Evolutionary conservation across 2,113 vertebrate genomes (phyloP), one percentile per base, ranked within the genome.

Genomic region (Tinamus guttatus): DNA sequence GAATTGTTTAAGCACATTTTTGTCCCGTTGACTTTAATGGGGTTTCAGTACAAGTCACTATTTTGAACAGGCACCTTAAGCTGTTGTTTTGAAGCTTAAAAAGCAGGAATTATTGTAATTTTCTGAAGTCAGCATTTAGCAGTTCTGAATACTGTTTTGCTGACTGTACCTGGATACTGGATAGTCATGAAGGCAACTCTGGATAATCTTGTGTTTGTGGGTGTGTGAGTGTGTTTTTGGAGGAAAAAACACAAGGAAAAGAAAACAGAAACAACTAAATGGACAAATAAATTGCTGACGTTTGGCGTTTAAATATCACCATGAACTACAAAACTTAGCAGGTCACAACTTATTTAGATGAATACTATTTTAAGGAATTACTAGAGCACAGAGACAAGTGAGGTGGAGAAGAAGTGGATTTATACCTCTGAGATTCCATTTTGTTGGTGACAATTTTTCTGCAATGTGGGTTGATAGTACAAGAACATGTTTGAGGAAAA

Each of bases 401-500:
- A 78, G 41, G 60, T 36, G 11, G n/a, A 11, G 68, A 67, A n/a
- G 63, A 30, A 2, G 8, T 41, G 49, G 28, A 56, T 81, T 94
- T 80, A 82, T 45, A 38, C 36, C 30, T 88, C 78, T 71, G 64
- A 88, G 82, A 88, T 94, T 93, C 36, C 80, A 27, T 51, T 90
- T 75, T 13, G 21, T 81, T 94, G 38, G 41, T 0, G 7, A 84
- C 76, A 75, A 78, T 94, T 86, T 43, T 71, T 93, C 45, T 93
- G 76, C 69, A 86, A 81, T 60, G 34, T 8, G 11, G 47, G 70
- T 58, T 75, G 41, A 52, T 84, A 64, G 28, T 14, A 84, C 21
- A 81, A 90, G 89, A 93, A 47, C 20, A 21, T 77, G 64, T 86
- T 90, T 78, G 56, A 87, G 65, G 36, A 43, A 85, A 69, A 95